A percentile compares a stretch with the other conserved stretches of the same genome.
phyloP scores from a whole-genome alignment of 2,113 vertebrate genomes.

The Cacatua alba region DNA sequence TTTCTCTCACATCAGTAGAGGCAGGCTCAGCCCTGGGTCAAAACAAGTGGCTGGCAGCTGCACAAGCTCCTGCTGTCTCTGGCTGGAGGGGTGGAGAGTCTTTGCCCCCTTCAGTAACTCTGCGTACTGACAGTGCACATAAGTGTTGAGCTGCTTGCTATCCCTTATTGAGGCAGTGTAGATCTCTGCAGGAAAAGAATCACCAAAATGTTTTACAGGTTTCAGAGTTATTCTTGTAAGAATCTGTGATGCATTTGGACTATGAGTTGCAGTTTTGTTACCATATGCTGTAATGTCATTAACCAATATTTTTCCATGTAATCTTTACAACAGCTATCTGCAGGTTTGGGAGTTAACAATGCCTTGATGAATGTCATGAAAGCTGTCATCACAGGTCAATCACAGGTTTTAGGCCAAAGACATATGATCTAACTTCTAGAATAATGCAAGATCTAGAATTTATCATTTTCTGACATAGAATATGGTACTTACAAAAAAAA shows the following conservation, averaged over 20 bases:
- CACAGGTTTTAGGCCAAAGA: not conserved
- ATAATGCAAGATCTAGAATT: not conserved
- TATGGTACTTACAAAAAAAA: not conserved
- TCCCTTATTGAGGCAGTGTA: accelerated
- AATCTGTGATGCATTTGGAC: not conserved
- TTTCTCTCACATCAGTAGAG: not conserved
- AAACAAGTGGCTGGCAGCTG: not conserved
- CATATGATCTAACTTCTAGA: not conserved
- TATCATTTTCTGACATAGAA: not conserved
- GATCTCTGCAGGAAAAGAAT: not conserved
- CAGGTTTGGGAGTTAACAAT: not conserved
- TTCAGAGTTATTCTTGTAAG: not conserved
- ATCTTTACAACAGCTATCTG: not conserved
- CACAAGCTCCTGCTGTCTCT: not conserved
- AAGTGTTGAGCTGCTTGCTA: not conserved
- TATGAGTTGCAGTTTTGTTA: not conserved
- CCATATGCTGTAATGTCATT: accelerated
- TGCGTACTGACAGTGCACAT: not conserved
- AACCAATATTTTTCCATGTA: not conserved
- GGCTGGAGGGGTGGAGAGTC: no score
- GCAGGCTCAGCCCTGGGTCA: not conserved
- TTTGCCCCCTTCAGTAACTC: not conserved
- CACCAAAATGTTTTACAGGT: not conserved
- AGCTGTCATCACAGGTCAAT: not conserved
- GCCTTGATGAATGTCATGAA: not conserved